phyloP scores from a whole-genome alignment of 2,797 vertebrate species.

The Microhierax caerulescens region DNA sequence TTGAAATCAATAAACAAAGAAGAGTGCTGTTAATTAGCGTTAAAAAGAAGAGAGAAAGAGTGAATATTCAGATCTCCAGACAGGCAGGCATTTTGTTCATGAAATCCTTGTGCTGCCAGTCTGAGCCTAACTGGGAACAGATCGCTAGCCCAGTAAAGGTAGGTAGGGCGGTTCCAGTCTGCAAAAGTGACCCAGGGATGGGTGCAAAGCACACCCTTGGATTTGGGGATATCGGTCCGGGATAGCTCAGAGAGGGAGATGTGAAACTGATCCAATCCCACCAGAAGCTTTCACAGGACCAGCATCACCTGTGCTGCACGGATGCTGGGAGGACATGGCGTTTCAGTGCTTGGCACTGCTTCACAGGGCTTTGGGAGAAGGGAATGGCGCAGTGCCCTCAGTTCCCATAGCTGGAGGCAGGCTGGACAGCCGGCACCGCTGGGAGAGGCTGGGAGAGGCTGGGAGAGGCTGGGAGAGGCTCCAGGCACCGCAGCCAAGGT shows the following conservation, averaged over 20 bases:
- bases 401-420: rapidly evolving
- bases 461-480: not conserved
- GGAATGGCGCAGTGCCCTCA: not conserved
- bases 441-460: not conserved
- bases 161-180: not conserved
- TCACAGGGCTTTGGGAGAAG: not conserved
- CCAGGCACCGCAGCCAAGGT: rapidly evolving
- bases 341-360: not conserved
- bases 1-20: constrained; percentile 4
- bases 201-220: not conserved
- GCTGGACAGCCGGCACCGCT: not conserved
- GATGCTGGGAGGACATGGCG: not conserved
- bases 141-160: not conserved
- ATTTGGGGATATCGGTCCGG: not conserved
- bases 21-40: not conserved
- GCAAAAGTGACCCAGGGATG: not conserved
- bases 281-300: not conserved
- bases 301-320: rapidly evolving
- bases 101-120: not conserved
- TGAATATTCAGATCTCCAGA: not conserved
- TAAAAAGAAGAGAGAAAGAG: not conserved
- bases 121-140: not conserved
- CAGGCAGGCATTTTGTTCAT: not conserved
- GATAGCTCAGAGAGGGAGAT: not conserved
- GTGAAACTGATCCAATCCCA: not conserved